Conservation (phyloP, 2,113 vertebrate genomes). For the Synchiropus splendidus region DNA sequence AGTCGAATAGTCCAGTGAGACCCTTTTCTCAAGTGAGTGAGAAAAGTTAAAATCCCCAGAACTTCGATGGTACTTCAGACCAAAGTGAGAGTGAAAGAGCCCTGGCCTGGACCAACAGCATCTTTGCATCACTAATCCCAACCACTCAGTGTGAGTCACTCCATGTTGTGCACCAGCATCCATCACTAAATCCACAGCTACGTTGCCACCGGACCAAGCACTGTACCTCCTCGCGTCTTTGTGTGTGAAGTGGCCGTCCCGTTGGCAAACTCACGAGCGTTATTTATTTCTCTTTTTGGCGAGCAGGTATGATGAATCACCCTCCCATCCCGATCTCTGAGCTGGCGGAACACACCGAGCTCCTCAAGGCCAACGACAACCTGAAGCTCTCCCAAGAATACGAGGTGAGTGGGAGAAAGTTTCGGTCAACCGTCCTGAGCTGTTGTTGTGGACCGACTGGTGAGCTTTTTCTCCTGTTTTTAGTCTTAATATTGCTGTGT, state of each 20-base stretch:
- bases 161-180: constrained; percentile 38
- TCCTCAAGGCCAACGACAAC: constrained; percentile 96
- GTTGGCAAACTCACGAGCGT: constrained; percentile 9
- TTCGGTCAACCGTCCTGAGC: neutral
- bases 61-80: no score
- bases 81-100: constrained; percentile 25
- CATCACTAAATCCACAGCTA: constrained; percentile 39
- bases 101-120: constrained; percentile 60
- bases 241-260: neutral
- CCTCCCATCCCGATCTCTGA: constrained; percentile 90
- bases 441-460: neutral
- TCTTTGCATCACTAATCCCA: constrained; percentile 16
- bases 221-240: neutral
- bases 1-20: neutral
- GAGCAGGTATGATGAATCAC: constrained; percentile 92
- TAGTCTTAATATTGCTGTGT: neutral
- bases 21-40: neutral
- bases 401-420: constrained; percentile 72
- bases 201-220: constrained; percentile 21
- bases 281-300: constrained; percentile 18
- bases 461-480: neutral
- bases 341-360: constrained; percentile 91
- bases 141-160: constrained; percentile 20
- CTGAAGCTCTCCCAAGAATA: constrained; percentile 97
- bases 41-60: neutral